These are phyloP conservation scores for Protonemura montana DNA, from an alignment of 2,888 invertebrate genomes.

Conservation along the genomic window DNA sequence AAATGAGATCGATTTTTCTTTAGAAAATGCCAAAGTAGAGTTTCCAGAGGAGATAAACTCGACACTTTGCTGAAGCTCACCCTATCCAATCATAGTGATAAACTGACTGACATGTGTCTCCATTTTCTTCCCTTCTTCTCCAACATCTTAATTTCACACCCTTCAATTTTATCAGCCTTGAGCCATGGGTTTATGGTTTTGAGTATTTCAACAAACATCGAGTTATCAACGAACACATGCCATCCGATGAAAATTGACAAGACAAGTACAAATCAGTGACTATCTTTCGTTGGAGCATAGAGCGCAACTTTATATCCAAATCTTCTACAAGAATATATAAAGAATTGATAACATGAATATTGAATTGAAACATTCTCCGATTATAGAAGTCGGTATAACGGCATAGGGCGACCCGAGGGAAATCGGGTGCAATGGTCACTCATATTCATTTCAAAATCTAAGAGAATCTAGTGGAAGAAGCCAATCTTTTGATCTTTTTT, in stretches of 20 bases:
- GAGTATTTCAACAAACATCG: neutral
- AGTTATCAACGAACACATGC: neutral
- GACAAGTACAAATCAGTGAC: neutral
- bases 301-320: neutral
- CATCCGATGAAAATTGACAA: neutral
- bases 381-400: neutral
- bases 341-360: neutral
- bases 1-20: constrained; percentile 26
- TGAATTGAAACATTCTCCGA: neutral
- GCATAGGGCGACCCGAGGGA: neutral
- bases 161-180: constrained; percentile 26
- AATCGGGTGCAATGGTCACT: neutral
- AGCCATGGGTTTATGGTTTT: neutral
- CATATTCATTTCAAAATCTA: neutral
- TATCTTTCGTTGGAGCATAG: neutral
- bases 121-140: constrained; percentile 25
- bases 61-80: constrained; percentile 16
- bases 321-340: neutral
- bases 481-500: neutral
- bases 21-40: constrained; percentile 16
- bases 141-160: constrained; percentile 34
- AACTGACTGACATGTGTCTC: constrained; percentile 31
- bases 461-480: neutral
- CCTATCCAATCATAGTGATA: constrained; percentile 20
- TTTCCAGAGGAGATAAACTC: constrained; percentile 27